Evolutionary conservation across 2,113 vertebrate species (phyloP).

Genomic region (Ceuthmochares aereus): DNA sequence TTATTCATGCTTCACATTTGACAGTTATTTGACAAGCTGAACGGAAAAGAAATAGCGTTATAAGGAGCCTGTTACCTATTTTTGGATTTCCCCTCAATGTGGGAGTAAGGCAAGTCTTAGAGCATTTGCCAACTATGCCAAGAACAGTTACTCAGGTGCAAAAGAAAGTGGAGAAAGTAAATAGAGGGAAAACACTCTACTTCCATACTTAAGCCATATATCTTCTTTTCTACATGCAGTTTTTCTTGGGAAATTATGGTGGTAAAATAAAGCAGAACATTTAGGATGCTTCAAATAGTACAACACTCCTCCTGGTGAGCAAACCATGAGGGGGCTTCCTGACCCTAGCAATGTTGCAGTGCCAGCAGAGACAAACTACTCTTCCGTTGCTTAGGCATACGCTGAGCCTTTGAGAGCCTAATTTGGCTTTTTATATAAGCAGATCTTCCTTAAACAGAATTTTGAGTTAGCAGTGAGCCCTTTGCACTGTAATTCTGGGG

Average conservation of each 20-base stretch:
- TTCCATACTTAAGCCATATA: not conserved
- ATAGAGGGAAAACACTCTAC: not conserved
- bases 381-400: slow-evolving; percentile 62
- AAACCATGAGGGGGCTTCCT: slow-evolving; percentile 65
- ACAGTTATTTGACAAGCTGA: slow-evolving; percentile 47
- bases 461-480: slow-evolving; percentile 31
- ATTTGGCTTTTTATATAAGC: slow-evolving; percentile 63
- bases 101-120: not conserved
- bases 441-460: slow-evolving; percentile 57
- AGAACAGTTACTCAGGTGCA: slow-evolving; percentile 28
- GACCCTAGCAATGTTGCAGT: slow-evolving; percentile 54
- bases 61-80: slow-evolving; percentile 2
- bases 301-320: slow-evolving; percentile 55
- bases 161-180: not conserved
- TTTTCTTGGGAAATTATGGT: not conserved
- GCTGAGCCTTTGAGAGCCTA: slow-evolving; percentile 51
- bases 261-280: slow-evolving; percentile 47
- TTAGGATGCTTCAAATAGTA: slow-evolving; percentile 62
- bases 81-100: slow-evolving; percentile 11
- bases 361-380: slow-evolving; percentile 62
- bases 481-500: not conserved
- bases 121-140: slow-evolving; percentile 18
- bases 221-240: not conserved
- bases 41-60: slow-evolving; percentile 33
- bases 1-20: slow-evolving; percentile 52